phyloP scores from a whole-genome alignment of 1,140 invertebrate genomes.

The Aphidius ervi region DNA sequence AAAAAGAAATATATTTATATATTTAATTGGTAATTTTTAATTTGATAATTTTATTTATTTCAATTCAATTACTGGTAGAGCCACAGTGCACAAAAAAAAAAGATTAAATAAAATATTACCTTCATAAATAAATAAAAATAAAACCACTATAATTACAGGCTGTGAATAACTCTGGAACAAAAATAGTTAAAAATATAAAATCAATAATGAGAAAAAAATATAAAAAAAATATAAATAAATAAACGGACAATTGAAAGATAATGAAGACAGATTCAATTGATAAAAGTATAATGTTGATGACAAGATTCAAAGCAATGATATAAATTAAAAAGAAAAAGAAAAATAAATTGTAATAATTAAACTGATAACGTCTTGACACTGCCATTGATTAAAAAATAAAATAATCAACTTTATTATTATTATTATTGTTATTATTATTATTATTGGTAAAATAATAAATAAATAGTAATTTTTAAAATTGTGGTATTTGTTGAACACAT shows the following conservation, averaged over 20 bases:
- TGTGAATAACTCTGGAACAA: slow-evolving; percentile 30
- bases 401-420: background rate
- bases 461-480: too few species aligned
- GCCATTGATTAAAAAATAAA: background rate
- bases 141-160: slow-evolving; percentile 26
- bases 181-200: slow-evolving; percentile 6
- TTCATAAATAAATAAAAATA: slow-evolving; percentile 14
- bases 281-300: background rate
- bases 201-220: background rate
- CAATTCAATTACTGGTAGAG: too few species aligned
- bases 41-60: too few species aligned
- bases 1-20: too few species aligned
- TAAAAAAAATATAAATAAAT: background rate
- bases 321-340: background rate
- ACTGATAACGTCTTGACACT: background rate
- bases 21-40: too few species aligned
- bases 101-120: background rate
- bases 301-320: background rate
- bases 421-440: too few species aligned
- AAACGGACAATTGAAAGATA: background rate
- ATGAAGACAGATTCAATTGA: slow-evolving; percentile 1
- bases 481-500: too few species aligned
- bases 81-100: too few species aligned
- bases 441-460: too few species aligned
- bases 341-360: background rate